These are phyloP conservation scores for Dicyrtomina minuta DNA, from an alignment of 2,888 invertebrate genomes.

Conservation along the genomic window DNA sequence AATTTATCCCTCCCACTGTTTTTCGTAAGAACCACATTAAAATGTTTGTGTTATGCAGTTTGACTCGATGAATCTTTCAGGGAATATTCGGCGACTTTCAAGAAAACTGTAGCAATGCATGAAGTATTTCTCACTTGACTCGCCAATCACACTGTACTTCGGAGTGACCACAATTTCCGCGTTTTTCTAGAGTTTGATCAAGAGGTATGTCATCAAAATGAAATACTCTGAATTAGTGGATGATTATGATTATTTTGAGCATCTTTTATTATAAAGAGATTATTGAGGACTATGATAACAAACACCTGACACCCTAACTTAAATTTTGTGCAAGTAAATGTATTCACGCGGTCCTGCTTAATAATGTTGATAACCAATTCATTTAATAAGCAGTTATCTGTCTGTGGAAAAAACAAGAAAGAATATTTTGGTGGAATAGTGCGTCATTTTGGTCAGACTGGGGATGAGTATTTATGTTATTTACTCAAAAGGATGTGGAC, in stretches of 20 bases:
- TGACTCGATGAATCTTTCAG: too few relatives aligned
- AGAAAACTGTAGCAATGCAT: constrained; percentile 99
- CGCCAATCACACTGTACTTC: constrained; percentile 89
- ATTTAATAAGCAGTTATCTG: constrained; percentile 63
- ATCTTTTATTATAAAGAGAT: constrained; percentile 7
- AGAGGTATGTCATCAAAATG: constrained; percentile 65
- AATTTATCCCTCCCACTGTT: too few relatives aligned
- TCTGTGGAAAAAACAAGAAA: constrained; percentile 75
- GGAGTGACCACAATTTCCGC: constrained; percentile 87
- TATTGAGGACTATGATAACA: constrained; percentile 1
- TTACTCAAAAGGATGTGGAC: constrained; percentile 95
- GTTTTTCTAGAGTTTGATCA: constrained; percentile 98
- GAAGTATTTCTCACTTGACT: constrained; percentile 96
- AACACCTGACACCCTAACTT: constrained; percentile 18
- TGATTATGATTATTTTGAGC: neutral
- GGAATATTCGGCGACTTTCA: constrained; percentile 98
- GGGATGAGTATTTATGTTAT: constrained; percentile 91
- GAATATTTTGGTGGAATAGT: constrained; percentile 92
- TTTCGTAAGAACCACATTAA: too few relatives aligned
- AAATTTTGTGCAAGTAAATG: too few relatives aligned
- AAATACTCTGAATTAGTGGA: too few relatives aligned
- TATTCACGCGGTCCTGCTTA: too few relatives aligned
- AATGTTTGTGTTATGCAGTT: too few relatives aligned
- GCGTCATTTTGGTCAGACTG: constrained; percentile 65
- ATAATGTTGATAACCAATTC: too few relatives aligned